Conservation (phyloP, 2,797 vertebrate genomes). For the Arnoldichthys spilopterus region DNA sequence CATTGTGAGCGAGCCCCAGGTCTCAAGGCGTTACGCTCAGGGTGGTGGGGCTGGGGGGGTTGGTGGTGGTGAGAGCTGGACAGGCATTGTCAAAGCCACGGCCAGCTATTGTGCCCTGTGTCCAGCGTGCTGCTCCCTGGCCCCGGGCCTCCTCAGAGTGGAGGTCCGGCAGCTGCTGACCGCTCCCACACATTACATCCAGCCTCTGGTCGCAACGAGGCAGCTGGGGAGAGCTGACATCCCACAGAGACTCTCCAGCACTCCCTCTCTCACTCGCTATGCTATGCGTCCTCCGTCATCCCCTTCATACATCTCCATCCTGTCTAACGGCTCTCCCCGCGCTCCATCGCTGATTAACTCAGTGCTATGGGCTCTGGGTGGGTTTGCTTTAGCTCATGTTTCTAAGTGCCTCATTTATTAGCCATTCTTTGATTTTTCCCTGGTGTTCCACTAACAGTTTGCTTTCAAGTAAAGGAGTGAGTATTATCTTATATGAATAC, state of each 20-base stretch:
- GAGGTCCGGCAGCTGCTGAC: constrained; percentile 41
- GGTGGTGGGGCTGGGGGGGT: constrained; percentile 66
- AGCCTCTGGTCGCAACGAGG: not conserved
- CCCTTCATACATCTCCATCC: constrained; percentile 26
- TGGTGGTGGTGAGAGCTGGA: constrained; percentile 63
- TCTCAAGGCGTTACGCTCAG: constrained; percentile 43
- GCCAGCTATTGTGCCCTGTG: constrained; percentile 79
- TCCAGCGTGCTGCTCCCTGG: constrained; percentile 40
- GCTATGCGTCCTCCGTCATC: constrained; percentile 11
- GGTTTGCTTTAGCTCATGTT: constrained; percentile 19
- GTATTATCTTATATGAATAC: not conserved
- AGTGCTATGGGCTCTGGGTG: not conserved
- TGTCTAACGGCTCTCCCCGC: constrained; percentile 11
- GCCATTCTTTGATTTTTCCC: constrained; percentile 1
- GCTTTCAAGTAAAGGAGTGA: not conserved
- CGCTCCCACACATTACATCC: constrained; percentile 3
- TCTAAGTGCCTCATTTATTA: constrained; percentile 16
- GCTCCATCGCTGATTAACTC: not conserved
- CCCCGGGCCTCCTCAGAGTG: constrained; percentile 40
- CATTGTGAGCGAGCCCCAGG: constrained; percentile 76
- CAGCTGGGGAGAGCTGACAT: constrained; percentile 6
- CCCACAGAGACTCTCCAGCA: constrained; percentile 26
- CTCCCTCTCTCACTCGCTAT: not conserved
- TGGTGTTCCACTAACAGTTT: not conserved
- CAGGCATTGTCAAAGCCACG: constrained; percentile 83